Evolutionary conservation across 2,797 vertebrate genomes (phyloP).

Genomic region (Hypotaenidia okinawae): DNA sequence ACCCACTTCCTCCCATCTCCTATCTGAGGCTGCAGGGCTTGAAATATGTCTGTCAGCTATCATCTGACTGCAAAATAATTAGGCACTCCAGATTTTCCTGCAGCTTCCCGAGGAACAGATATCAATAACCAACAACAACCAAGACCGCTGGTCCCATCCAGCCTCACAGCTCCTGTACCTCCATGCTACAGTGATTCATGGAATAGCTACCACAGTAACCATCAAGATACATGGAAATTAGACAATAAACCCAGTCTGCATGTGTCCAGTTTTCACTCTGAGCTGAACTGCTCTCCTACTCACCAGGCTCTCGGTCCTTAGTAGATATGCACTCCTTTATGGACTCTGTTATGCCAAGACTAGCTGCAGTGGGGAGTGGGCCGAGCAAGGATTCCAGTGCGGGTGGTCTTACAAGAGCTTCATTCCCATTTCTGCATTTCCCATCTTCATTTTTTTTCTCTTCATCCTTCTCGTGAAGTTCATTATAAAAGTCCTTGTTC

Average conservation of each 20-base stretch:
- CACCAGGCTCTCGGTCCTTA: constrained; percentile 81
- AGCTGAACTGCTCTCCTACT: constrained; percentile 60
- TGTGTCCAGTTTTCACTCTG: neutral
- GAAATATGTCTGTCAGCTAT: constrained; percentile 35
- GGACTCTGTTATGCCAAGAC: constrained; percentile 87
- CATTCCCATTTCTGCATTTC: constrained; percentile 16
- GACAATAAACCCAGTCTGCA: neutral
- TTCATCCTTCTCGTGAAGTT: constrained; percentile 70
- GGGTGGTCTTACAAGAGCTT: constrained; percentile 72
- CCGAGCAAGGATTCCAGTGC: constrained; percentile 89
- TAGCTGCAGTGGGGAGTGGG: constrained; percentile 87
- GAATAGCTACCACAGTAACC: neutral
- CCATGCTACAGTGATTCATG: rapidly evolving
- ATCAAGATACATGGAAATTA: neutral
- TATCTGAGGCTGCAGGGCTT: constrained; percentile 1
- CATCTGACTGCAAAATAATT: neutral
- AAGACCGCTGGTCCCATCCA: neutral
- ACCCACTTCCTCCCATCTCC: constrained; percentile 25
- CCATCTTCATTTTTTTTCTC: neutral
- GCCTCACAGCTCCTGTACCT: neutral
- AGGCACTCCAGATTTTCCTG: neutral
- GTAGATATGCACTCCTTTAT: constrained; percentile 81
- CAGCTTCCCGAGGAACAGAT: neutral
- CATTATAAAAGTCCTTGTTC: constrained; percentile 82
- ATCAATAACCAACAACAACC: neutral